A percentile compares a stretch with the other conserved stretches of the same genome.
These are phyloP conservation scores for Agrypnia vestita DNA, from an alignment of 1,140 invertebrate species.

Conservation along the genomic window DNA sequence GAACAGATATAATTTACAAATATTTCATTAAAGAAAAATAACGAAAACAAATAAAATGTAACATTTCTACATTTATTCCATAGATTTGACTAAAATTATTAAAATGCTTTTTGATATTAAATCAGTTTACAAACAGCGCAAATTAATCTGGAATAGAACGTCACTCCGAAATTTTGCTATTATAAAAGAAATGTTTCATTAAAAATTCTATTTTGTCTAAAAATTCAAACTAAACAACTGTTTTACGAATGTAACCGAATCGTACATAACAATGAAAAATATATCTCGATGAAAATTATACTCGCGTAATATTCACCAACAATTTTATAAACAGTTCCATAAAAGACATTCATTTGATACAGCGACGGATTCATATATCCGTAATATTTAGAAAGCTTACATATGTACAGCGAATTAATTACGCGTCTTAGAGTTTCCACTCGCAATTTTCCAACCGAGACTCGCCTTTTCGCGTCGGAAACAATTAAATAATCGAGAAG, in stretches of 20 bases:
- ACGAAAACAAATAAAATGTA: slow-evolving; percentile 59
- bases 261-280: slow-evolving; percentile 32
- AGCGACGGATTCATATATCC: slow-evolving; percentile 16
- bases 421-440: slow-evolving; percentile 1
- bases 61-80: slow-evolving; percentile 56
- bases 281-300: slow-evolving; percentile 28
- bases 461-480: no score
- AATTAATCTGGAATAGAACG: slow-evolving; percentile 48
- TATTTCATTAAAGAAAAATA: slow-evolving; percentile 57
- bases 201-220: slow-evolving; percentile 48
- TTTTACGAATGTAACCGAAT: slow-evolving; percentile 48
- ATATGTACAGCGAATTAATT: slow-evolving; percentile 32
- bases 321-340: slow-evolving; percentile 41
- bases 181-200: slow-evolving; percentile 48
- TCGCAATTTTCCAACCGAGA: neutral
- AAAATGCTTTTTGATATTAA: slow-evolving; percentile 50
- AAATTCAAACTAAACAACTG: slow-evolving; percentile 44
- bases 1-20: slow-evolving; percentile 60
- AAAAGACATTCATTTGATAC: slow-evolving; percentile 40
- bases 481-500: neutral
- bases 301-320: slow-evolving; percentile 25
- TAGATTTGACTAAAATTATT: slow-evolving; percentile 59
- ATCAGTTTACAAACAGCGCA: slow-evolving; percentile 45
- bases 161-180: slow-evolving; percentile 43
- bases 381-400: slow-evolving; percentile 13